Conservation (phyloP, 2,113 vertebrate genomes). For the Caranx melampygus region DNA sequence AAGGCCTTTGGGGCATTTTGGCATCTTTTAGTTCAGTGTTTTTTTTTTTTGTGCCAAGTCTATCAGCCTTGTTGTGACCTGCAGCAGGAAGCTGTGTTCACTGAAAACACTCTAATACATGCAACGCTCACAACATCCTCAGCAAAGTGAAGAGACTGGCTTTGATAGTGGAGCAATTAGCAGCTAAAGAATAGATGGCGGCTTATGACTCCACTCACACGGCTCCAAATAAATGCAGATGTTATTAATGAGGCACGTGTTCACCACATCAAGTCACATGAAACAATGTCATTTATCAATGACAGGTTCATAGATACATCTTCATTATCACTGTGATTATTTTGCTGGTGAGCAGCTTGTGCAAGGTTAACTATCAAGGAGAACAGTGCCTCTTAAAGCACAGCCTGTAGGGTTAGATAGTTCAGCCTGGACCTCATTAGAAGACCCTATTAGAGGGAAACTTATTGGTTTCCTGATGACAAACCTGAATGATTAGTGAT, state of each 20-base stretch:
- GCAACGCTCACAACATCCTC: not conserved
- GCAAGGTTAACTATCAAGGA: not conserved
- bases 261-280: not conserved
- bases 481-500: slow-evolving; percentile 62
- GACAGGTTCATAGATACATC: not conserved
- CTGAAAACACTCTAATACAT: not conserved
- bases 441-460: slow-evolving; percentile 51
- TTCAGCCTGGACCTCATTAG: slow-evolving; percentile 65
- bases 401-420: slow-evolving; percentile 28
- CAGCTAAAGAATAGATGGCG: not conserved
- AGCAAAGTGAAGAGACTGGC: too few relatives aligned
- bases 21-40: not conserved
- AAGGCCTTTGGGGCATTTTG: not conserved
- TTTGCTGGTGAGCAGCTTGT: not conserved
- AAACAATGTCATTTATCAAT: not conserved
- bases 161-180: not conserved
- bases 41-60: too few relatives aligned
- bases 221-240: not conserved
- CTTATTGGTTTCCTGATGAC: slow-evolving; percentile 55
- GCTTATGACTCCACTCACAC: not conserved
- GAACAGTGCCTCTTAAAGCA: slow-evolving; percentile 29
- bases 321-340: slow-evolving; percentile 14
- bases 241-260: not conserved
- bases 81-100: not conserved
- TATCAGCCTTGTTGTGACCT: too few relatives aligned